Base-by-base conservation (phyloP, 2,888 invertebrate species). In the Rutpela maculata region DNA sequence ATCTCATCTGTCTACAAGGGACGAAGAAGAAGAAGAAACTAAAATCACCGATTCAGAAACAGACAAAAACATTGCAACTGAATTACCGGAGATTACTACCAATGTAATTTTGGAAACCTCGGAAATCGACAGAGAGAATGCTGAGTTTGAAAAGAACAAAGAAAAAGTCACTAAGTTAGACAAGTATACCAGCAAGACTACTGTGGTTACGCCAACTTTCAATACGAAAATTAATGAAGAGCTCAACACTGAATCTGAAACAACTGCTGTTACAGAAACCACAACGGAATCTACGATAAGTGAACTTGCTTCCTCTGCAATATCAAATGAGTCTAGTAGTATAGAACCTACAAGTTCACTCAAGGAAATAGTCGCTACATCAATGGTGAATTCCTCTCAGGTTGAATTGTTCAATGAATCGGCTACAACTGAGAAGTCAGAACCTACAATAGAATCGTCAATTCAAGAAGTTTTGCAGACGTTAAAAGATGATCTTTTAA, bases 391-490 rank as follows among this genome's bases (percentile, higher is more conserved):
- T 18, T 17, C n/a, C 17, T 63, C 19, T 4, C 11, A 31, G 26
- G 55, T 17, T 55, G 26, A 67, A 15, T 17, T 50, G 50, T 10
- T 26, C 1, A 11, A 19, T 18, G 65, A 18, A 11, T 22, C 43
- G 15, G 18, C 17, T 12, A 12, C 82, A 17, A 84, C 82, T 15
- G 86, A 87, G 78, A 85, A 75, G 35, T 60, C 86, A 5, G 87
- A 86, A 15, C 88, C 89, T 10, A 80, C 87, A 26, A 79, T 91
- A 22, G 90, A 91, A 82, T 89, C 91, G 0, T 91, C 91, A 5
- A 89, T 90, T 73, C 86, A 88, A 78, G 90, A 90, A 75, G 84
- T 89, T 38, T n/a, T 84, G n/a, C 85, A 85, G 62, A 86, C 85
- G 7, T 76, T 84, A 19, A 87, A 84, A 80, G 86, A 86, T 56